A percentile compares a stretch with the other conserved stretches of the same genome.
These are phyloP conservation scores for Drosophila acutilabella DNA, from an alignment of 2,888 invertebrate species.

Conservation along the genomic window DNA sequence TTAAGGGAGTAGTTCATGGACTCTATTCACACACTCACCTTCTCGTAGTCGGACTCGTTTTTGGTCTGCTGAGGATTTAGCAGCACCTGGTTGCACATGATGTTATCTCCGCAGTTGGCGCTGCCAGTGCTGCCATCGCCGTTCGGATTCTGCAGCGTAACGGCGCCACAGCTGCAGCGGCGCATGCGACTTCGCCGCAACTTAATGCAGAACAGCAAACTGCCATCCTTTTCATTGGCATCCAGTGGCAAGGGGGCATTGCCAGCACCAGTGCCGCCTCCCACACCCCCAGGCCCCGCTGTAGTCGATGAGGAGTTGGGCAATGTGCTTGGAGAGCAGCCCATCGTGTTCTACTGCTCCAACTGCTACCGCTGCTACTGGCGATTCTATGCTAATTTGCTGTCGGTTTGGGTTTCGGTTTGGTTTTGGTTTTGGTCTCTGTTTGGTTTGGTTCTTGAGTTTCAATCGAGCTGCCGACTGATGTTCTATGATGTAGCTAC, in stretches of 20 bases:
- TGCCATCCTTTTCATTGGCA: slow-evolving; percentile 81
- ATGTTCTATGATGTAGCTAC: slow-evolving; percentile 12
- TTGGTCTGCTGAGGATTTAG: slow-evolving; percentile 83
- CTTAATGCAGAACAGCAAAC: slow-evolving; percentile 83
- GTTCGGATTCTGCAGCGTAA: slow-evolving; percentile 79
- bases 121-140: slow-evolving; percentile 77
- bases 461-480: slow-evolving; percentile 38
- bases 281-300: slow-evolving; percentile 34
- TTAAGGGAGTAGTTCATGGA: background rate
- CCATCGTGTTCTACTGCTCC: slow-evolving; percentile 65
- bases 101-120: slow-evolving; percentile 66
- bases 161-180: slow-evolving; percentile 77
- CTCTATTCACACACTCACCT: slow-evolving; percentile 71
- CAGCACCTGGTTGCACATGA: slow-evolving; percentile 83
- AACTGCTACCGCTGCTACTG: slow-evolving; percentile 8
- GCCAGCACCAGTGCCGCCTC: slow-evolving; percentile 15
- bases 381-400: slow-evolving; percentile 67
- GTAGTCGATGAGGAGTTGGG: slow-evolving; percentile 55
- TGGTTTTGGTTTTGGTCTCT: slow-evolving; percentile 57
- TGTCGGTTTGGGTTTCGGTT: slow-evolving; percentile 65
- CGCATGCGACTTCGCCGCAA: slow-evolving; percentile 79
- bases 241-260: slow-evolving; percentile 61
- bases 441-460: slow-evolving; percentile 57
- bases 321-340: slow-evolving; percentile 79
- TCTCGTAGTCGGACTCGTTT: slow-evolving; percentile 84